Evolutionary conservation across 2,888 invertebrate genomes (phyloP).

Genomic region (Hylaea fasciaria): DNA sequence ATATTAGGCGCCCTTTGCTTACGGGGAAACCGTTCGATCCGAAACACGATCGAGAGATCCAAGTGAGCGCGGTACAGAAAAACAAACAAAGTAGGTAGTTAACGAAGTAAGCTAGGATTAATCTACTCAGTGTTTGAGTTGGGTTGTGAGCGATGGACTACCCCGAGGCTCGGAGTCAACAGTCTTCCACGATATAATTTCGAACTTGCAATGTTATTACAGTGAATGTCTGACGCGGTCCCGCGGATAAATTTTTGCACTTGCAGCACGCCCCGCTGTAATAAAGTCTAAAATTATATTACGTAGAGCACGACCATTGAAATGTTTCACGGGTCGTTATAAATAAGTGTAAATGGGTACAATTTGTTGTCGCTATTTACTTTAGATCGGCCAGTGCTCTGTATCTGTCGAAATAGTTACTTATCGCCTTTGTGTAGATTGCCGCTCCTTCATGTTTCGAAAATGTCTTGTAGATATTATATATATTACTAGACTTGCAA

Average conservation of each 20-base stretch:
- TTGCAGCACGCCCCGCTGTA: constrained; percentile 45
- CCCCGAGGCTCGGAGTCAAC: constrained; percentile 54
- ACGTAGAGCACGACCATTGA: constrained; percentile 41
- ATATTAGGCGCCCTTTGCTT: constrained; percentile 69
- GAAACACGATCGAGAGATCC: constrained; percentile 50
- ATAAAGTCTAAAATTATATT: constrained; percentile 50
- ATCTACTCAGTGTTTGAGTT: constrained; percentile 67
- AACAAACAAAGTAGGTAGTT: constrained; percentile 58
- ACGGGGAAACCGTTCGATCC: constrained; percentile 42
- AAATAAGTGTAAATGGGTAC: constrained; percentile 37
- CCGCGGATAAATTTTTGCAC: constrained; percentile 50
- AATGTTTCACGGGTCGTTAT: constrained; percentile 39
- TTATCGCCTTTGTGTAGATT: constrained; percentile 34
- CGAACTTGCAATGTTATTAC: constrained; percentile 60
- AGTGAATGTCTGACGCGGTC: constrained; percentile 50
- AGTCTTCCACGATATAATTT: constrained; percentile 55
- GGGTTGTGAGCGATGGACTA: constrained; percentile 61
- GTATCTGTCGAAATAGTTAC: constrained; percentile 37
- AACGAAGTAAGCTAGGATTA: constrained; percentile 66
- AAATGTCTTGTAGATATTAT: constrained; percentile 14
- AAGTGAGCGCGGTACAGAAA: constrained; percentile 57
- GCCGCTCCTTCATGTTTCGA: constrained; percentile 27
- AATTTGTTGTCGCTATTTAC: constrained; percentile 39
- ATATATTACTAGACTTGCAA: background rate
- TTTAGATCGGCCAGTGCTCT: constrained; percentile 24